Evolutionary conservation across 2,888 invertebrate genomes (phyloP).

Genomic region (Drosophila recens): DNA sequence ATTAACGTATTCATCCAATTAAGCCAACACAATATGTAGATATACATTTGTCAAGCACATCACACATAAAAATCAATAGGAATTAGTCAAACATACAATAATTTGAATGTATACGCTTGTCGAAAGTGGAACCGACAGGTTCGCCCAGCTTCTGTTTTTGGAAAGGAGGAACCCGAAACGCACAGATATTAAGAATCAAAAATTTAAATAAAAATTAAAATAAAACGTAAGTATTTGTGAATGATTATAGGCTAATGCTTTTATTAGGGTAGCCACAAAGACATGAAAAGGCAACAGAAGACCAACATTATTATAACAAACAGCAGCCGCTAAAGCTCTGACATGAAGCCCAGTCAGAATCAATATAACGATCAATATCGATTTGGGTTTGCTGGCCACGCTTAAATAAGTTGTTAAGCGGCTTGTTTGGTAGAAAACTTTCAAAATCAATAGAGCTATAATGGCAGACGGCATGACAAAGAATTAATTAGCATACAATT

Average conservation of each 20-base stretch:
- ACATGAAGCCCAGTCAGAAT: slow-evolving; percentile 35
- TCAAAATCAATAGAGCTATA: slow-evolving; percentile 67
- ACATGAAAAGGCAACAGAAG: slow-evolving; percentile 8
- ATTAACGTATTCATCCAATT: background rate
- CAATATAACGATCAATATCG: slow-evolving; percentile 42
- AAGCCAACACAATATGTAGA: slow-evolving; percentile 7
- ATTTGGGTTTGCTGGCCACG: slow-evolving; percentile 38
- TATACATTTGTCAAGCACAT: slow-evolving; percentile 53
- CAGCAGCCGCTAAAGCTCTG: slow-evolving; percentile 14
- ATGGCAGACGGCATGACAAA: slow-evolving; percentile 58
- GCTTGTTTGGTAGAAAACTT: slow-evolving; percentile 75
- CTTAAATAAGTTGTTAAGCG: slow-evolving; percentile 68
- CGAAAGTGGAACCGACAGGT: slow-evolving; percentile 77
- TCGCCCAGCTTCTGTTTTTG: slow-evolving; percentile 71
- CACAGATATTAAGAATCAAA: slow-evolving; percentile 49
- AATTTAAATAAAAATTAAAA: slow-evolving; percentile 72
- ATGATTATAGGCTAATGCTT: slow-evolving; percentile 58
- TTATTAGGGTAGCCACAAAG: slow-evolving; percentile 48
- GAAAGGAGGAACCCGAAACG: slow-evolving; percentile 28
- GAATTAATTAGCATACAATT: slow-evolving; percentile 77
- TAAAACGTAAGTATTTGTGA: slow-evolving; percentile 70
- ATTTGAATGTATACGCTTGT: slow-evolving; percentile 64
- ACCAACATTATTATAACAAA: slow-evolving; percentile 13
- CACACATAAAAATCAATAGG: slow-evolving; percentile 64
- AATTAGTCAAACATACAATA: slow-evolving; percentile 74